Evolutionary conservation across 2,797 vertebrate genomes (phyloP).

Genomic region (Argyrosomus regius): DNA sequence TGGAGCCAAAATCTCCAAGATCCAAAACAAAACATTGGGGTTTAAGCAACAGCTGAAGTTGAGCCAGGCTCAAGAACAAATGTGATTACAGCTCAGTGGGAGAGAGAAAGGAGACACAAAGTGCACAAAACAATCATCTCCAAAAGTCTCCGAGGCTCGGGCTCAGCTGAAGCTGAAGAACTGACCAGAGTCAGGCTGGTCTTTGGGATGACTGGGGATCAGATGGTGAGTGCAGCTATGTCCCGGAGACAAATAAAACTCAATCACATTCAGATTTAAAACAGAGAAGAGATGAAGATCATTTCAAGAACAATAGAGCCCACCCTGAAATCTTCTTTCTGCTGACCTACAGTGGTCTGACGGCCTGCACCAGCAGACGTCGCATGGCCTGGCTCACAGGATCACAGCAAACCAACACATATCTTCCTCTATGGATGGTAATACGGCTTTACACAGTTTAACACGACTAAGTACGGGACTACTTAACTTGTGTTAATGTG

Average conservation of each 20-base stretch:
- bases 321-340: slow-evolving; percentile 1
- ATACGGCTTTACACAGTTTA: too few species aligned
- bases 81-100: slow-evolving; percentile 28
- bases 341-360: too few species aligned
- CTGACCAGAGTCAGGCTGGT: not conserved
- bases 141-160: slow-evolving; percentile 1
- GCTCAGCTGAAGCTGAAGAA: slow-evolving; percentile 24
- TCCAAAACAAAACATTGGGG: slow-evolving; percentile 1
- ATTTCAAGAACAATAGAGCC: not conserved
- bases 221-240: not conserved
- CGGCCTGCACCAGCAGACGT: too few species aligned
- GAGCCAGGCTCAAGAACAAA: slow-evolving; percentile 17
- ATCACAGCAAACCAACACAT: too few species aligned
- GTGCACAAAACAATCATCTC: slow-evolving; percentile 2
- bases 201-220: not conserved
- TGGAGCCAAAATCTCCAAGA: not conserved
- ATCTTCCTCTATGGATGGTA: too few species aligned
- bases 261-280: not conserved
- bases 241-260: not conserved
- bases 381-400: too few species aligned
- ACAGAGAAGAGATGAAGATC: not conserved
- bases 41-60: slow-evolving; percentile 7
- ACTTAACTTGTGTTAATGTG: too few species aligned
- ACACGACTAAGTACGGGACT: too few species aligned
- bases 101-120: not conserved